Evolutionary conservation across 2,888 invertebrate species (phyloP).

Genomic region (Alsophila aescularia): DNA sequence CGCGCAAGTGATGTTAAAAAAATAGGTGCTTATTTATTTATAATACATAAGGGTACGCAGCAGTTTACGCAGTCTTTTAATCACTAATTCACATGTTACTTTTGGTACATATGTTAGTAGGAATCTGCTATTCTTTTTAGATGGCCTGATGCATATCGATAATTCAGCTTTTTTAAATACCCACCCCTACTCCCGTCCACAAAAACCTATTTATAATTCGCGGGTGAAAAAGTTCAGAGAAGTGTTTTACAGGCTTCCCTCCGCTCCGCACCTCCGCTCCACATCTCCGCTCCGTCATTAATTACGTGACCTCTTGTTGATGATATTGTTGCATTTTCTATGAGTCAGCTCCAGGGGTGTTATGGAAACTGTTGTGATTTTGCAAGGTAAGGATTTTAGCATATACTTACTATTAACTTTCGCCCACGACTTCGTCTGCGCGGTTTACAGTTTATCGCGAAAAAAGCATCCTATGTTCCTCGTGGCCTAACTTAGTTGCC

Average conservation of each 20-base stretch:
- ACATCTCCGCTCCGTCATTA: conserved; percentile 53
- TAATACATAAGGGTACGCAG: no score
- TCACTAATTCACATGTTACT: no score
- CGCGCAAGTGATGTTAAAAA: no score
- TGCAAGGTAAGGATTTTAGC: conserved; percentile 24
- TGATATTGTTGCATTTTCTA: conserved; percentile 74
- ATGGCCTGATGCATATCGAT: background rate
- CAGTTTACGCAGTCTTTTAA: no score
- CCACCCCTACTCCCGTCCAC: conserved; percentile 55
- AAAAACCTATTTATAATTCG: conserved; percentile 81
- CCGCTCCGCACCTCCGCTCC: conserved; percentile 53
- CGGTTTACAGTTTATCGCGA: no score
- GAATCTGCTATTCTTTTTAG: no score
- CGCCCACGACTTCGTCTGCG: no score
- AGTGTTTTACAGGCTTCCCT: conserved; percentile 69
- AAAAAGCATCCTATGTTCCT: no score
- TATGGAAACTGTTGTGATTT: conserved; percentile 44
- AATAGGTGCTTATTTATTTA: no score
- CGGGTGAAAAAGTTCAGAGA: conserved; percentile 78
- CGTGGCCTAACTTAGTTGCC: no score
- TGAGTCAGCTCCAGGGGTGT: conserved; percentile 47
- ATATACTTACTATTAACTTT: no score
- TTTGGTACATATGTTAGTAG: no score
- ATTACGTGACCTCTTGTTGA: conserved; percentile 71
- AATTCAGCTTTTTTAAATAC: background rate